Conservation (phyloP, 2,888 invertebrate species). For the Leucophenga maculata region DNA sequence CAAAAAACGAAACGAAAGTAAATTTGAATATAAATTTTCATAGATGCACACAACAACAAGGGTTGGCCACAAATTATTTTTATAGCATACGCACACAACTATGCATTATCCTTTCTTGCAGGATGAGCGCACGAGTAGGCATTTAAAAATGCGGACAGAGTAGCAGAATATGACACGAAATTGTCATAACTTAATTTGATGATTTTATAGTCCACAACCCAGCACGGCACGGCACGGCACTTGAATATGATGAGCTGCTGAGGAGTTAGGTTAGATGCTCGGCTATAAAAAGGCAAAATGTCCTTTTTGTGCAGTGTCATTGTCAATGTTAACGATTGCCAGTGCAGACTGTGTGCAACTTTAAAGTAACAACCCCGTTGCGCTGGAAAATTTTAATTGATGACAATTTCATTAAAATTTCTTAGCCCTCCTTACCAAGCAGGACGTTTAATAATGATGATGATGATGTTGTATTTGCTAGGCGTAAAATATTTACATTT, state of each 20-base stretch:
- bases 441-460: background rate
- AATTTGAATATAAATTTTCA: slow-evolving; percentile 25
- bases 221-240: slow-evolving; percentile 19
- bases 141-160: slow-evolving; percentile 7
- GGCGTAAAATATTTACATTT: slow-evolving; percentile 12
- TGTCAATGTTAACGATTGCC: slow-evolving; percentile 32
- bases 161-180: slow-evolving; percentile 39
- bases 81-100: slow-evolving; percentile 56
- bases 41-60: slow-evolving; percentile 10
- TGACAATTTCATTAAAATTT: slow-evolving; percentile 69
- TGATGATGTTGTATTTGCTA: background rate
- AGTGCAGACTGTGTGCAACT: slow-evolving; percentile 25
- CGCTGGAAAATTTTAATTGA: slow-evolving; percentile 66
- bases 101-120: slow-evolving; percentile 45
- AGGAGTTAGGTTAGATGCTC: slow-evolving; percentile 32
- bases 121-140: slow-evolving; percentile 11
- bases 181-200: slow-evolving; percentile 51
- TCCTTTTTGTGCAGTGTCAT: slow-evolving; percentile 42
- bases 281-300: slow-evolving; percentile 21
- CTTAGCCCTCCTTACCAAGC: background rate
- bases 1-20: slow-evolving; percentile 30
- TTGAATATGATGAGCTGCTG: slow-evolving; percentile 35
- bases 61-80: slow-evolving; percentile 61
- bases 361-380: background rate
- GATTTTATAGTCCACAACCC: slow-evolving; percentile 37